Percentiles rank a stretch among this genome's conserved stretches.
These are phyloP conservation scores for Dioctria rufipes DNA, from an alignment of 2,888 invertebrate species.

Conservation along the genomic window DNA sequence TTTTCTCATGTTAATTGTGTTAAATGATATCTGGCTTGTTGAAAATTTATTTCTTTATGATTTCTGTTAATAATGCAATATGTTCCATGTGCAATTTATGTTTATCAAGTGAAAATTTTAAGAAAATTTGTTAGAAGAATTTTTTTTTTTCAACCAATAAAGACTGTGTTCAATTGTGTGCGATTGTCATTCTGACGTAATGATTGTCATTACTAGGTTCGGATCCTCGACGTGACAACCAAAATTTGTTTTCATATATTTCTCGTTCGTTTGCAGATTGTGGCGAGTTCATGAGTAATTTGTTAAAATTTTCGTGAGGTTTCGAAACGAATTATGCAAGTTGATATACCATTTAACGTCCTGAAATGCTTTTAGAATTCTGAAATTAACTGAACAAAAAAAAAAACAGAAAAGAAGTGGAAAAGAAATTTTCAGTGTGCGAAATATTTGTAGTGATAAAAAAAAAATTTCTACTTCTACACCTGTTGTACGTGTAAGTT, in stretches of 20 bases:
- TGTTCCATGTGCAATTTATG: neutral
- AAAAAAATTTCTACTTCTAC: conserved; percentile 5
- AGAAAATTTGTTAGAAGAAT: conserved; percentile 21
- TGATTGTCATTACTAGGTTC: conserved; percentile 41
- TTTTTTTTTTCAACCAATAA: neutral
- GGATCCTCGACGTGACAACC: conserved; percentile 23
- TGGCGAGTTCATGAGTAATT: conserved; percentile 14
- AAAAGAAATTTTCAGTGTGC: conserved; percentile 23
- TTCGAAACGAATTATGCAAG: conserved; percentile 1
- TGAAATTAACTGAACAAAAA: neutral
- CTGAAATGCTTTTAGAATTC: conserved; percentile 12
- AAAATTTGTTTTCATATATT: conserved; percentile 44
- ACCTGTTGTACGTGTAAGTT: conserved; percentile 43
- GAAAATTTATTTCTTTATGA: neutral
- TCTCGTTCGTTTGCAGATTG: conserved; percentile 1
- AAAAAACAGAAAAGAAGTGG: neutral
- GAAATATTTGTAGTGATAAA: conserved; percentile 14
- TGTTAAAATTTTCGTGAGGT: conserved; percentile 12
- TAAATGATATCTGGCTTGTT: neutral
- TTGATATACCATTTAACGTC: neutral
- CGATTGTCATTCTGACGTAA: conserved; percentile 36
- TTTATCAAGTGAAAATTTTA: conserved; percentile 2
- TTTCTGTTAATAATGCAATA: neutral
- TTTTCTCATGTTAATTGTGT: neutral
- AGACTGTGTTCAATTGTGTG: conserved; percentile 5